These are phyloP conservation scores for Mus caroli DNA, from an alignment of 2,797 vertebrate genomes.

Conservation along the genomic window DNA sequence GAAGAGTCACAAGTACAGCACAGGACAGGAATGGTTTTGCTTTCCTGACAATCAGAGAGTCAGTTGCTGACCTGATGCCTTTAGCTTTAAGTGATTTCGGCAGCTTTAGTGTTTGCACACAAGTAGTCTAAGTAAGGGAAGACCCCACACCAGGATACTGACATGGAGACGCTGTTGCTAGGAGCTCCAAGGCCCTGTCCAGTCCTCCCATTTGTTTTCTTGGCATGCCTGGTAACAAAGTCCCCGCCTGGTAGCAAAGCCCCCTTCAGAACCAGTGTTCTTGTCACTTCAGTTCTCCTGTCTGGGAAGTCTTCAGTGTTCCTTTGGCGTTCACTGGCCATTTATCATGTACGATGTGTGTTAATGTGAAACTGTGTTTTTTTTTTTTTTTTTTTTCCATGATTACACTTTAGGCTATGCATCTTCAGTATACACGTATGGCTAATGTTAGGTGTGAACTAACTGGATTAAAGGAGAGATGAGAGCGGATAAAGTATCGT, in stretches of 20 bases:
- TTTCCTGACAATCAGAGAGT: slow-evolving; percentile 3
- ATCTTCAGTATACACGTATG: background rate
- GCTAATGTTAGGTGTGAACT: background rate
- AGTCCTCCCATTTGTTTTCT: background rate
- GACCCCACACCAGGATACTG: background rate
- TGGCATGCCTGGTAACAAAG: background rate
- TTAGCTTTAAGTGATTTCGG: background rate
- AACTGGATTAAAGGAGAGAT: background rate
- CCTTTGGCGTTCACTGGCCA: background rate
- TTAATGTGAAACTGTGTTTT: background rate
- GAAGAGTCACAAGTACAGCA: background rate
- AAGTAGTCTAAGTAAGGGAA: background rate
- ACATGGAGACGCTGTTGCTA: background rate
- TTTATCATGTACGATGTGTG: background rate
- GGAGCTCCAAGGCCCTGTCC: background rate
- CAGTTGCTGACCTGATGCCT: background rate
- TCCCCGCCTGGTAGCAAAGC: no score
- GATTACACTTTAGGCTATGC: background rate
- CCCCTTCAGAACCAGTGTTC: background rate
- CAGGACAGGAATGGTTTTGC: background rate
- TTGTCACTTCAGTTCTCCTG: background rate
- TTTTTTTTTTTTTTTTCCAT: background rate
- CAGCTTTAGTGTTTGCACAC: background rate
- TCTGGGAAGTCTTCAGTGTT: background rate
- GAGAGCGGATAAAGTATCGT: background rate